Evolutionary conservation across 37 sponge, comb jelly and placozoan species (phyloP).

Genomic region (Dysidea cf. avara): DNA sequence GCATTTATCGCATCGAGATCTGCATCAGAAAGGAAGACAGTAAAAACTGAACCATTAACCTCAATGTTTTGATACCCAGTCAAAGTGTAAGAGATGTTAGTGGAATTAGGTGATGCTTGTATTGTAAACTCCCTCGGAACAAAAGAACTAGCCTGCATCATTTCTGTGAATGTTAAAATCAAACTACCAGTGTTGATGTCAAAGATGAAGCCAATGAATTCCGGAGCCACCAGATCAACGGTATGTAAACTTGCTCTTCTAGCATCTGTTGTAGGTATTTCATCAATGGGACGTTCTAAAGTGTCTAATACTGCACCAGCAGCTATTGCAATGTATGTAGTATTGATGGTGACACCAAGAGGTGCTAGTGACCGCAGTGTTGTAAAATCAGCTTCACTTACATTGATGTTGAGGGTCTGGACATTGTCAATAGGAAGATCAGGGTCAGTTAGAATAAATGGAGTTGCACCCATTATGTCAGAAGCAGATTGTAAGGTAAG

Average conservation of each 20-base stretch:
- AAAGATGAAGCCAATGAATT: constrained; percentile 50
- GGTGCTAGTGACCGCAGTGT: constrained; percentile 20
- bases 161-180: constrained; percentile 75
- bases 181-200: constrained; percentile 53
- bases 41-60: constrained; percentile 6
- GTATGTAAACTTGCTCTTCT: constrained; percentile 43
- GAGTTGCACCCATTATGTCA: constrained; percentile 4
- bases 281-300: constrained; percentile 21
- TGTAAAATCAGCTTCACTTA: constrained; percentile 65
- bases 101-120: constrained; percentile 25
- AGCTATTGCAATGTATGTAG: constrained; percentile 53
- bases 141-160: constrained; percentile 38
- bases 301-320: constrained; percentile 58
- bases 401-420: constrained; percentile 35
- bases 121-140: constrained; percentile 58
- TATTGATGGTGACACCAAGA: constrained; percentile 52
- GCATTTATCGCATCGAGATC: constrained; percentile 70
- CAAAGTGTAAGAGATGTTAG: constrained; percentile 46
- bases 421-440: constrained; percentile 6
- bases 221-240: constrained; percentile 74
- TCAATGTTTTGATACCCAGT: constrained; percentile 39
- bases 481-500: constrained; percentile 55
- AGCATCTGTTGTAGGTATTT: constrained; percentile 46
- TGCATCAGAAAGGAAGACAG: constrained; percentile 23
- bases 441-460: constrained; percentile 47